phyloP scores from a whole-genome alignment of 1,140 invertebrate species.

The Atta colombica region DNA sequence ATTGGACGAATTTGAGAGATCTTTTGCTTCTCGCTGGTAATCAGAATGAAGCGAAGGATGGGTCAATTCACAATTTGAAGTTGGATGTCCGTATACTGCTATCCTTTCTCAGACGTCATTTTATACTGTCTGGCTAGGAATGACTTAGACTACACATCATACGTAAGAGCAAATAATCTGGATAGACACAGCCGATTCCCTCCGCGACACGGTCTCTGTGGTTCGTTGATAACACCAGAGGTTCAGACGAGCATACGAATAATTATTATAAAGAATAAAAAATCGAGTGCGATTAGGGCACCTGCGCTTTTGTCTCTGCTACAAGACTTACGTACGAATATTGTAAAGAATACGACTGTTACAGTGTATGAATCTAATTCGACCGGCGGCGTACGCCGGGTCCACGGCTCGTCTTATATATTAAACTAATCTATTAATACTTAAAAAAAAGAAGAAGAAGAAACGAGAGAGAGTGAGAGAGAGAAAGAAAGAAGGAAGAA shows the following conservation, averaged over 20 bases:
- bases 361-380: conserved; percentile 83
- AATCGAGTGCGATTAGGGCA: conserved; percentile 79
- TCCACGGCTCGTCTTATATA: conserved; percentile 83
- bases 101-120: neutral
- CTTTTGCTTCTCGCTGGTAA: neutral
- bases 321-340: conserved; percentile 84
- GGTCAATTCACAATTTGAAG: neutral
- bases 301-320: conserved; percentile 83
- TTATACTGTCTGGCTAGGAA: conserved; percentile 25
- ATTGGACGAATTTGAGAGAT: neutral
- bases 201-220: conserved; percentile 21
- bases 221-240: conserved; percentile 66
- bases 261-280: conserved; percentile 60
- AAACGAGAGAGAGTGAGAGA: conserved; percentile 79
- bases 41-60: neutral
- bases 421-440: conserved; percentile 83
- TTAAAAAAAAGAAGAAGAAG: conserved; percentile 76
- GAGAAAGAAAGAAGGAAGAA: conserved; percentile 76
- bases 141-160: conserved; percentile 2
- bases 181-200: conserved; percentile 6
- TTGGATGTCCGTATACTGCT: neutral
- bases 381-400: conserved; percentile 80
- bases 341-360: conserved; percentile 85
- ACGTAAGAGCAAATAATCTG: conserved; percentile 3
- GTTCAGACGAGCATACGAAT: conserved; percentile 69